A percentile compares a stretch with the other conserved stretches of the same genome.
phyloP scores from a whole-genome alignment of 2,797 vertebrate species.

The Xenops minutus region DNA sequence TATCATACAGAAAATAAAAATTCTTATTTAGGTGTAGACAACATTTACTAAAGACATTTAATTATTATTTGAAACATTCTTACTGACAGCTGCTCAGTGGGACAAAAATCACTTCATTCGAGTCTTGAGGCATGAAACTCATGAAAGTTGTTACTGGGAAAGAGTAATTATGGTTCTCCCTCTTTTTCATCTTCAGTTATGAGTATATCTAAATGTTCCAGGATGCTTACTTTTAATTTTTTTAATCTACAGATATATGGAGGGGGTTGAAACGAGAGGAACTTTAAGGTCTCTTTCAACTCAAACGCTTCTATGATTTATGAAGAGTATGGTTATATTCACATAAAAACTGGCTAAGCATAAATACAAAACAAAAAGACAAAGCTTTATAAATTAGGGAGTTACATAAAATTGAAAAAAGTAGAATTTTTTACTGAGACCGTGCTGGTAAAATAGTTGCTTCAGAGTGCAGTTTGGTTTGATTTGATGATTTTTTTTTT shows the following conservation, averaged over 20 bases:
- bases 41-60: background rate
- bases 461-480: background rate
- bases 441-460: background rate
- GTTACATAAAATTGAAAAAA: background rate
- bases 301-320: background rate
- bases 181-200: slow-evolving; percentile 8
- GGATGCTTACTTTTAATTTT: background rate
- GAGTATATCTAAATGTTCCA: background rate
- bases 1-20: background rate
- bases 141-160: background rate
- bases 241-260: background rate
- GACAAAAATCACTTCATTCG: slow-evolving; percentile 42
- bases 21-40: slow-evolving; percentile 2
- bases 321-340: background rate
- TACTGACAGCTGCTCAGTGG: slow-evolving; percentile 34
- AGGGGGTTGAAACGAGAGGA: background rate
- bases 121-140: background rate
- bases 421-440: background rate
- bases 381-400: background rate
- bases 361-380: background rate
- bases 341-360: background rate
- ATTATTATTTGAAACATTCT: slow-evolving; percentile 24
- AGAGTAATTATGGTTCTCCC: background rate
- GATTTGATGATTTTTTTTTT: background rate
- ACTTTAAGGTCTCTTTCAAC: background rate